Evolutionary conservation across 37 sponge, comb jelly and placozoan species (phyloP).

Genomic region (Spongia lamella): DNA sequence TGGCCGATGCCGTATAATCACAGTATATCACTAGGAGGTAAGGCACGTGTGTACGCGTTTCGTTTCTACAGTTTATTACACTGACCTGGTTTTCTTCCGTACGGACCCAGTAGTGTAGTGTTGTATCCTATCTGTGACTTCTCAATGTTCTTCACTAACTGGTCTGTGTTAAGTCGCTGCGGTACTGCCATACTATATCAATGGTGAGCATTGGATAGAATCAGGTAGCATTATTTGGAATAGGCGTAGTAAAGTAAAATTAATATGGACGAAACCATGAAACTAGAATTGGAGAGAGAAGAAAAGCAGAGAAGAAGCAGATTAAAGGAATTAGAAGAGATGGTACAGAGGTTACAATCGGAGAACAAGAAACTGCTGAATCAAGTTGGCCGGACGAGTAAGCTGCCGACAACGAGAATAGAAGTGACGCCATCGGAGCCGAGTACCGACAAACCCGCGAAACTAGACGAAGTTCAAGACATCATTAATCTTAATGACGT

Average conservation of each 20-base stretch:
- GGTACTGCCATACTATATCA: constrained; percentile 17
- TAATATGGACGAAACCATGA: too few species aligned
- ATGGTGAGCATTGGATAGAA: too few species aligned
- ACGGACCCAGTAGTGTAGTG: constrained; percentile 60
- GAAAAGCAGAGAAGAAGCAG: too few species aligned
- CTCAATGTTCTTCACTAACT: constrained; percentile 46
- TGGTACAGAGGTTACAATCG: constrained; percentile 36
- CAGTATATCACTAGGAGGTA: constrained; percentile 69
- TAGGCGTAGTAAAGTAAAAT: too few species aligned
- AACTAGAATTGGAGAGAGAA: too few species aligned
- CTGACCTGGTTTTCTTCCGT: constrained; percentile 63
- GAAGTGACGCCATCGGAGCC: too few species aligned
- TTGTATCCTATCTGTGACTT: constrained; percentile 39
- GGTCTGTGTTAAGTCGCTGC: neutral
- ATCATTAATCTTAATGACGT: too few species aligned
- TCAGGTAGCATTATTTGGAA: too few species aligned
- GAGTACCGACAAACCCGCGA: too few species aligned
- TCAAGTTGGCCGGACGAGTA: neutral
- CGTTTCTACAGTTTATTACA: neutral
- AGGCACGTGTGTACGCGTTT: neutral
- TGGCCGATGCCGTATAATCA: constrained; percentile 92
- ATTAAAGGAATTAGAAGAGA: constrained; percentile 59
- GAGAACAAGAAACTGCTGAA: constrained; percentile 61
- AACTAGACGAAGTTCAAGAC: too few species aligned
- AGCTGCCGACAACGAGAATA: too few species aligned